Base-by-base conservation (phyloP, 2,888 invertebrate species). In the Pardosa pseudoannulata region DNA sequence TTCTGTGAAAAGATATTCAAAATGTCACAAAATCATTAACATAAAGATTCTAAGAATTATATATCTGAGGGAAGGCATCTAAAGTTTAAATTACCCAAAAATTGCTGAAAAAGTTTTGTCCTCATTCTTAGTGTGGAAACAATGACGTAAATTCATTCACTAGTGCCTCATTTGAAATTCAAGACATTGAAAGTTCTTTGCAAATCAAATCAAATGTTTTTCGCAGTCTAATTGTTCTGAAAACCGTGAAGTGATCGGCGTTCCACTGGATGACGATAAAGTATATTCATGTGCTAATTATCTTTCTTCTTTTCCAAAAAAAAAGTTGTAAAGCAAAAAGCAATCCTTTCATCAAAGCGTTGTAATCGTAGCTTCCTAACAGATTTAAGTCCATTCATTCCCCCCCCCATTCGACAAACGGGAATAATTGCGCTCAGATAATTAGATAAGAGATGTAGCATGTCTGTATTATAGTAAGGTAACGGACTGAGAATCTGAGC, bases 221-320 rank as follows among this genome's bases (percentile, higher is more conserved):
- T 65, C 39, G 68, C 50, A 19, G 41, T 41, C 79, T 41, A 71
- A 65, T 65, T 70, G 71, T 41, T 79, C 29, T 64, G n/a, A 71
- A 68, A 67, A 62, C 71, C 79, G 16, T 32, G 36, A 78, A 85
- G 72, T 73, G 78, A 72, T 78, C 78, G 65, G 16, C 46, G 50
- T 62, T 46, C 62, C 29, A 79, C 27, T 46, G 16, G 82, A 72
- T 72, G 41, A 76, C 71, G 72, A 79, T 67, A 73, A 85, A 79
- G 83, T 85, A 85, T 83, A 78, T 78, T 83, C 83, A 78, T 78
- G 83, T 73, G 83, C 83, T 85, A 83, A 83, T 83, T 76, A 83
- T 76, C 76, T 64, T 50, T 83, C 65, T 76, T 76, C 56, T 56
- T 36, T 73, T 85, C 56, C 7, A 36, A 71, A 31, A 62, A 36